Conservation (phyloP, 2,113 vertebrate genomes). For the Haemorhous mexicanus region DNA sequence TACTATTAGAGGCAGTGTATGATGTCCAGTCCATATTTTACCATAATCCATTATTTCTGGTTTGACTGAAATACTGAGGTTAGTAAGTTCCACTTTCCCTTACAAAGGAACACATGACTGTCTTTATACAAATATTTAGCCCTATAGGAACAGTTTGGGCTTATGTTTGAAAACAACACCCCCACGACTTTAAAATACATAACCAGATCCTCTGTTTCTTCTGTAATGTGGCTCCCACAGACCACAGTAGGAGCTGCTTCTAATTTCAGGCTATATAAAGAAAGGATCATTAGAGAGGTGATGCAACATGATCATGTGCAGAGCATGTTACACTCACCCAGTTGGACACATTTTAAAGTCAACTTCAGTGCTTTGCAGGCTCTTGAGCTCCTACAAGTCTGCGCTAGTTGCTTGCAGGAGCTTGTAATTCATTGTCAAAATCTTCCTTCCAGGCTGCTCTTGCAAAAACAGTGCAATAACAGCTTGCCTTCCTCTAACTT, state of each 20-base stretch:
- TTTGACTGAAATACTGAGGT: background rate
- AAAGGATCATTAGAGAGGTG: background rate
- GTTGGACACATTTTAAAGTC: constrained; percentile 20
- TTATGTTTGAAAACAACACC: background rate
- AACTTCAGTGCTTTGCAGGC: background rate
- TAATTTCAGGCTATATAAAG: constrained; percentile 15
- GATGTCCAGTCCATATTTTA: background rate
- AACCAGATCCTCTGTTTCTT: background rate
- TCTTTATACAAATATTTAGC: background rate
- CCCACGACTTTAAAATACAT: background rate
- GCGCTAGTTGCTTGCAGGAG: constrained; percentile 22
- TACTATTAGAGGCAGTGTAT: background rate
- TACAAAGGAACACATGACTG: background rate
- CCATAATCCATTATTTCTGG: background rate
- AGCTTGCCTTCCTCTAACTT: constrained; percentile 35
- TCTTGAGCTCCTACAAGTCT: constrained; percentile 5
- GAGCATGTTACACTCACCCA: background rate
- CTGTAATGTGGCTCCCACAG: background rate
- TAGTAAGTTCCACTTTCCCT: background rate
- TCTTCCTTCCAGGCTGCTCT: constrained; percentile 37
- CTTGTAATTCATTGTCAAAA: constrained; percentile 47
- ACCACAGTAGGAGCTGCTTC: constrained; percentile 8
- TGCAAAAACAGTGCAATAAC: constrained; percentile 33
- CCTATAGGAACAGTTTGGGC: background rate
- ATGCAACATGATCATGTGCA: background rate